A percentile compares a stretch with the other conserved stretches of the same genome.
These are phyloP conservation scores for Coluber constrictor DNA, from an alignment of 2,797 vertebrate genomes.

Conservation along the genomic window DNA sequence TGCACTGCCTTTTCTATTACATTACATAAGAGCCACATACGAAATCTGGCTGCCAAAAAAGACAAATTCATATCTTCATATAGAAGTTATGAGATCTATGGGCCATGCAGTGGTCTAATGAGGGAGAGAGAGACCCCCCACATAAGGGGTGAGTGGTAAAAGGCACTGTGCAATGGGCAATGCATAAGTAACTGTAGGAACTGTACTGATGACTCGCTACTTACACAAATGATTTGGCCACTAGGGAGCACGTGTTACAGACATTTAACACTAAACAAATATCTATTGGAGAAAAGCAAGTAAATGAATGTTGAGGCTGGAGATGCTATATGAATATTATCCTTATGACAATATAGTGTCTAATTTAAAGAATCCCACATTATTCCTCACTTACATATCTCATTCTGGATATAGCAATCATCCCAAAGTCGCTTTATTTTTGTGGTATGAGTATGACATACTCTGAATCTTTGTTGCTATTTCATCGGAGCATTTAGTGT, in stretches of 20 bases:
- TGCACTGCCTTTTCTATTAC: neutral
- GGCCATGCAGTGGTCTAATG: neutral
- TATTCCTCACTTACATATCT: neutral
- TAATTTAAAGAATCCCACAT: neutral
- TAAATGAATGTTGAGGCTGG: neutral
- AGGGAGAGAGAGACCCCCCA: neutral
- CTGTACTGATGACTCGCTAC: neutral
- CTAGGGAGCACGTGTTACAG: neutral
- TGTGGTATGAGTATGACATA: neutral
- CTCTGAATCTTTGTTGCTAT: neutral
- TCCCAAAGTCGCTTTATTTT: neutral
- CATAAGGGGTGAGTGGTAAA: neutral
- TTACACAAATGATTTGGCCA: neutral
- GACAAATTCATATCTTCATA: neutral
- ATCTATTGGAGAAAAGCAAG: neutral
- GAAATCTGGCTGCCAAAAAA: neutral
- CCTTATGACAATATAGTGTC: neutral
- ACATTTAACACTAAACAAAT: neutral
- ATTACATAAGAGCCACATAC: neutral
- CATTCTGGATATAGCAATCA: neutral
- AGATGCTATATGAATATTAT: neutral
- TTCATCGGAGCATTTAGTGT: conserved; percentile 1
- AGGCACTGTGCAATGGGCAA: neutral
- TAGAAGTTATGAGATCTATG: neutral
- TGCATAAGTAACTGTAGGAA: neutral